Evolutionary conservation across 1,140 invertebrate species (phyloP), one percentile per base, ranked within the genome.

Genomic region (Zaprionus vittiger): DNA sequence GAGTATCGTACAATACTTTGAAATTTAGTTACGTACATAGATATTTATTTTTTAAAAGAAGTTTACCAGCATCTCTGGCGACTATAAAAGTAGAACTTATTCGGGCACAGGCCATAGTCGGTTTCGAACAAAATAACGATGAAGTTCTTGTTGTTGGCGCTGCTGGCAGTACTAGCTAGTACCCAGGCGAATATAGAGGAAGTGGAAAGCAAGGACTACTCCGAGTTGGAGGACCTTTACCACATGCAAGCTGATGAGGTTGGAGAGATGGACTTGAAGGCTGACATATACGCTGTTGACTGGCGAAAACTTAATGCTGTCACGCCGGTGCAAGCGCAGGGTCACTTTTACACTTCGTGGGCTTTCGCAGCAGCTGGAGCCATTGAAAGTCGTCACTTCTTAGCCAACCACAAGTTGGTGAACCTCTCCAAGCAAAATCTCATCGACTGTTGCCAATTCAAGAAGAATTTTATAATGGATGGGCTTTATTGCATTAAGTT

Each of bases 301-400:
- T 73, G 70, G 70, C 24, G 62, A 0, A 14, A 0, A 17, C 4
- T 66, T 2, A 9, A 24, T 2, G 70, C 63, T 12, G 63, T 73
- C 0, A 66, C 70, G 7, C 31, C 62, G 7, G 62, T 73, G 20
- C n/a, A n/a, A 9, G 12, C 28, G 3, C 31, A 73, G 55, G 70
- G 62, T 2, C 63, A 66, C 24, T 73, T 66, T 6, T 60, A 66
- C 34, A 66, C 60, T 44, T 66, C 70, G 31, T 73, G 63, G 63
- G 70, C 70, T 4, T 73, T 73, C 34, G 62, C 70, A 0, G 56
- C 55, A 38, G 70, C 61, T 11, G 60, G 68, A 5, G 59, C 34
- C 15, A 61, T 71, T 3, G 68, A 71, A 24, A 63, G 68, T 20
- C 15, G 68, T 7, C 5, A 56, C 0, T 63, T 55, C 14, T 1